Evolutionary conservation across 2,797 vertebrate species (phyloP).

Genomic region (Falco naumanni): DNA sequence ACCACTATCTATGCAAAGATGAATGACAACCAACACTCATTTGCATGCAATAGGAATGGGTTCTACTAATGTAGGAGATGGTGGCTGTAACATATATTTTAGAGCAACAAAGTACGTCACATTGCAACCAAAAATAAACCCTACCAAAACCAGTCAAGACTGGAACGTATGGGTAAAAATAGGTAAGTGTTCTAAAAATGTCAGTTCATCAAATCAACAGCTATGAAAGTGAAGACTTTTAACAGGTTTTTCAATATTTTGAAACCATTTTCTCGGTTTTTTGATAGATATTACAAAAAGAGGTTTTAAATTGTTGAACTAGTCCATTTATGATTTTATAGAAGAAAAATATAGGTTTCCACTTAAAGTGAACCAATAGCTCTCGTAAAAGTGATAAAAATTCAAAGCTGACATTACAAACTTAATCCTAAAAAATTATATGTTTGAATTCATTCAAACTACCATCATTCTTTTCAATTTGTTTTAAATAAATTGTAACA

Average conservation of each 20-base stretch:
- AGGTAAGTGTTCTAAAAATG: not conserved
- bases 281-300: not conserved
- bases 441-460: not conserved
- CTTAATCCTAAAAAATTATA: not conserved
- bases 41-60: not conserved
- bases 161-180: not conserved
- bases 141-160: not conserved
- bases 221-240: not conserved
- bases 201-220: not conserved
- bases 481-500: not conserved
- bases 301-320: not conserved
- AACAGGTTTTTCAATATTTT: not conserved
- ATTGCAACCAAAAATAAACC: not conserved
- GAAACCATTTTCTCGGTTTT: not conserved
- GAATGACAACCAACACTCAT: not conserved
- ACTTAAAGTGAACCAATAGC: not conserved
- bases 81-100: fast-evolving
- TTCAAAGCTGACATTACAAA: not conserved
- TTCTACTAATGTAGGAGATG: not conserved
- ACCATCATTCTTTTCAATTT: not conserved
- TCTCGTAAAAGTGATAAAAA: not conserved
- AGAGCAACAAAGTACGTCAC: not conserved
- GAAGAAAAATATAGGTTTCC: not conserved
- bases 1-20: not conserved
- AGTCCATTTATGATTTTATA: not conserved